phyloP scores from a whole-genome alignment of 2,888 invertebrate species.

The Apodemia zela region DNA sequence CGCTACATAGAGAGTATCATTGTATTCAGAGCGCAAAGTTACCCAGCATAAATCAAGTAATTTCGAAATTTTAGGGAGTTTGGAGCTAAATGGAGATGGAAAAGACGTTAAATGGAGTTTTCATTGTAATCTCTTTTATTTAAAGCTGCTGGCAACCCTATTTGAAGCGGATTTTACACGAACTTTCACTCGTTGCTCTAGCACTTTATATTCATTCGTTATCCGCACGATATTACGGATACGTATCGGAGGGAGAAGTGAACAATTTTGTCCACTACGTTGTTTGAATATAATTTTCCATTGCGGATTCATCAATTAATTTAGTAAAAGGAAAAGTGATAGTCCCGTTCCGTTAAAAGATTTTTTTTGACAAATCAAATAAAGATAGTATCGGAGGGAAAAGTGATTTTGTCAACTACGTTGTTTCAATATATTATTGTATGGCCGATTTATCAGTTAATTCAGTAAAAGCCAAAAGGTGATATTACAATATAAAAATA shows the following conservation, averaged over 20 bases:
- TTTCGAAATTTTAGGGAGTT: too few species aligned
- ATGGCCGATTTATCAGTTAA: too few species aligned
- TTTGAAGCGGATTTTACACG: slow-evolving; percentile 40
- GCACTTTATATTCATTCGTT: slow-evolving; percentile 59
- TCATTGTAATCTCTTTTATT: background rate
- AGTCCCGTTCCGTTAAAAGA: background rate
- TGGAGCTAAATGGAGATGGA: too few species aligned
- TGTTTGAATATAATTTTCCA: slow-evolving; percentile 2
- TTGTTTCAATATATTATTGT: too few species aligned
- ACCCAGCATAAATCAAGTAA: too few species aligned
- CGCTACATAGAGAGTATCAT: too few species aligned
- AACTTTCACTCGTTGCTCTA: slow-evolving; percentile 65
- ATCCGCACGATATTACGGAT: slow-evolving; percentile 60
- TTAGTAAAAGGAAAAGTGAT: slow-evolving; percentile 9
- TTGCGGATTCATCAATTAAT: background rate
- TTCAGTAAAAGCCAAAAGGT: too few species aligned
- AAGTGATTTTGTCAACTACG: too few species aligned
- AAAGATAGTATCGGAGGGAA: too few species aligned
- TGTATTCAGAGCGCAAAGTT: too few species aligned
- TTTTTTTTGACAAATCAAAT: background rate
- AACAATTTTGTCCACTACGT: slow-evolving; percentile 8
- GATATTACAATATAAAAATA: too few species aligned
- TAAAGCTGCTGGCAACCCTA: slow-evolving; percentile 16
- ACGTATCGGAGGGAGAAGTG: slow-evolving; percentile 37
- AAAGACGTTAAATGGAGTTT: too few species aligned